Percentiles rank a stretch among this genome's conserved stretches.
phyloP scores from a whole-genome alignment of 2,888 invertebrate genomes.

The Sarcophaga variegata region DNA sequence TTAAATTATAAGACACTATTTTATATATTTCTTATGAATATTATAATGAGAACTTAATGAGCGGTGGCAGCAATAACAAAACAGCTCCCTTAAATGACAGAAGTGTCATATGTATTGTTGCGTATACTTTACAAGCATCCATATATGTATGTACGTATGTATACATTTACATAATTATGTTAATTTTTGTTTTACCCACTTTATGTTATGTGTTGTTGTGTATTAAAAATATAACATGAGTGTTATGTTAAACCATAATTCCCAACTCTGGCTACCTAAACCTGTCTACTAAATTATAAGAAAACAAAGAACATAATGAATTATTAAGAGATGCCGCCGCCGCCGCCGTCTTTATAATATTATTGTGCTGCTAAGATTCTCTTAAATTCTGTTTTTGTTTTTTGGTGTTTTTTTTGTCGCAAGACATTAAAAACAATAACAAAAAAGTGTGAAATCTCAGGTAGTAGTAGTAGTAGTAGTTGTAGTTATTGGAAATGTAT shows the following conservation, averaged over 20 bases:
- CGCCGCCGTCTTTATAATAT: neutral
- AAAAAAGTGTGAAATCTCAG: constrained; percentile 73
- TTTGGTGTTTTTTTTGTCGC: no score
- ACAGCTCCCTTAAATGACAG: constrained; percentile 47
- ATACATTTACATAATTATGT: constrained; percentile 75
- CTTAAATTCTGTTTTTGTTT: neutral
- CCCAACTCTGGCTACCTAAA: constrained; percentile 45
- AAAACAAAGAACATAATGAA: constrained; percentile 68
- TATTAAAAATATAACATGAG: constrained; percentile 34
- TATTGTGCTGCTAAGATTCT: constrained; percentile 22
- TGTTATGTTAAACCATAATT: neutral
- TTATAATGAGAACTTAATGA: constrained; percentile 76
- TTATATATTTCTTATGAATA: constrained; percentile 72
- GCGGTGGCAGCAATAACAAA: constrained; percentile 33
- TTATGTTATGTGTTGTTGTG: neutral
- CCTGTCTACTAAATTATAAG: constrained; percentile 57
- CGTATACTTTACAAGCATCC: constrained; percentile 23
- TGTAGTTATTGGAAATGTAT: constrained; percentile 25
- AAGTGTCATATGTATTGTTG: constrained; percentile 1
- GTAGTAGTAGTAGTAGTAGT: constrained; percentile 62
- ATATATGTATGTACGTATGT: neutral
- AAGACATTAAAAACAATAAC: constrained; percentile 12
- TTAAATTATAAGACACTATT: neutral
- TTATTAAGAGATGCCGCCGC: constrained; percentile 67
- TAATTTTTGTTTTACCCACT: constrained; percentile 71